Evolutionary conservation across 1,140 invertebrate genomes (phyloP), one percentile per base, ranked within the genome.

Genomic region (Carcinoscorpius rotundicauda): DNA sequence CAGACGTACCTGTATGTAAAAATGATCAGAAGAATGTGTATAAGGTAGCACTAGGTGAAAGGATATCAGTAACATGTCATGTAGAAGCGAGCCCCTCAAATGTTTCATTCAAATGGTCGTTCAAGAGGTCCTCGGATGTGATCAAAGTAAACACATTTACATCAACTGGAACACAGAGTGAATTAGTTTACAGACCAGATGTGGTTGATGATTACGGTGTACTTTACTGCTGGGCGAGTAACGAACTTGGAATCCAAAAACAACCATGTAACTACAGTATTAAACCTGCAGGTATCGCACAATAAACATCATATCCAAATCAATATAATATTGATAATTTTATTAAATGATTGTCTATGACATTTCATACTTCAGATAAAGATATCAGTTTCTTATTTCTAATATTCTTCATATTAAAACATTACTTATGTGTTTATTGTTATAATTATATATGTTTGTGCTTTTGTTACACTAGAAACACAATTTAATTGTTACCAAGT

Each of bases 91-190:
- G 93, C 78, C 91, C 91, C 0, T 77, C 84, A 8, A 82, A 89
- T 1, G 79, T 82, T 67, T 77, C 88, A 72, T 95, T 93, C 73
- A 85, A 84, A 61, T 94, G 91, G 91, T 90, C 87, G 4, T 93
- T 95, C 79, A 93, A 93, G 78, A 93, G 91, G 75, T 91, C 91
- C 3, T 88, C 88, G 0, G 91, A 93, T 73, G 90, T 84, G 68
- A 86, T 89, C 69, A 88, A 91, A 48, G 29, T 63, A 9, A 49
- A 51, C 4, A 66, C 62, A 8, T 70, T 70, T 56, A 70, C 70
- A 3, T 53, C 64, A 0, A 66, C 68, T 53, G 62, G 61, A 11
- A 48, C 65, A 9, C 29, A 56, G 48, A 70, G 70, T 48, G 82
- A 84, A 3, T 78, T 92, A 9, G 89, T 89, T 75, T 93, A 91